Evolutionary conservation across 2,113 vertebrate species (phyloP), one percentile per base, ranked within the genome.

Genomic region (Dicentrarchus labrax): DNA sequence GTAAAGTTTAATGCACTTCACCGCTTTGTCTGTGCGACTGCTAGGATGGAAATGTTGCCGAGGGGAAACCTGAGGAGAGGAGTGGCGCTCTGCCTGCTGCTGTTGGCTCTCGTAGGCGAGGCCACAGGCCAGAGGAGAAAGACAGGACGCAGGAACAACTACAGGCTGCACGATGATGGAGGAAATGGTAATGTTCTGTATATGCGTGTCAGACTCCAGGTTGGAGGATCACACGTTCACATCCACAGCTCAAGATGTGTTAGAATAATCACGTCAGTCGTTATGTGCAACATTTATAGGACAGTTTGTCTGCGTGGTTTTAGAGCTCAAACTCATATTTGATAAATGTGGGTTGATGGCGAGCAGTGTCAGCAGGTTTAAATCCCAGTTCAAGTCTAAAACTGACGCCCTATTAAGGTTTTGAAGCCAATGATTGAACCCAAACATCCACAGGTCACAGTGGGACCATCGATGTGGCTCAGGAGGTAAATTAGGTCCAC

Each of bases 21-120:
- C 15, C 21, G 2, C n/a, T 51, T 72, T 70, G 30, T 66, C 17
- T 60, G 15, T 83, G 17, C 3, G 1, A 74, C 19, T 76, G 50
- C 41, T 1, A 92, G 91, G 81, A 74, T 79, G 76, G 72, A 86
- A 36, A 87, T 87, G 93, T 92, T 88, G 62, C 89, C 65, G 74
- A 91, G 89, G 80, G 86, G 82, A 92, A 94, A 71, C 85, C 94
- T 96, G 96, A 92, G 92, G 92, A 96, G 89, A 86, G 93, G 86
- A 75, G 2, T 72, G 62, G 76, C 84, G 72, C 73, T 96, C 76
- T 93, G 61, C 87, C 85, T 96, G 47, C 82, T 96, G 78, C 62
- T 97, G 90, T 80, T 96, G 91, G 70, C 88, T 86, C 60, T 94
- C 74, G 56, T 78, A 50, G 93, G 90, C 48, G 68, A 72, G 24